Percentiles rank a stretch among this genome's conserved stretches.
phyloP scores from a whole-genome alignment of 2,797 vertebrate species.

The Anabacerthia variegaticeps region DNA sequence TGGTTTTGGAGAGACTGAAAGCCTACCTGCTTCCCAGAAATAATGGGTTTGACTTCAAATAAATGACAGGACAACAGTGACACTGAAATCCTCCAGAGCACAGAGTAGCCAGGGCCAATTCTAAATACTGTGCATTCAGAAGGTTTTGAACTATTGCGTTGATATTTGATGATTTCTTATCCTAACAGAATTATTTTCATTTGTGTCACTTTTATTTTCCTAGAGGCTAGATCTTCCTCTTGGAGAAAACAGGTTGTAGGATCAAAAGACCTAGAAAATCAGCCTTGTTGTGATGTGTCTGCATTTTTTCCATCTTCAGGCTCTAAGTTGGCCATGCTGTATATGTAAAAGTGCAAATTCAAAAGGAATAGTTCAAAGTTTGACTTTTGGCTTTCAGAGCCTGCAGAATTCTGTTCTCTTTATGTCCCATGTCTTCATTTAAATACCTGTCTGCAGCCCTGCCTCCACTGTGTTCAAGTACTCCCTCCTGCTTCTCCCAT shows the following conservation, averaged over 20 bases:
- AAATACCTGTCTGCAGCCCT: neutral
- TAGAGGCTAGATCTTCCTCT: neutral
- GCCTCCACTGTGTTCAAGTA: neutral
- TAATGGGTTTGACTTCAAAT: neutral
- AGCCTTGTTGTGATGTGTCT: neutral
- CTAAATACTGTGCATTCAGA: neutral
- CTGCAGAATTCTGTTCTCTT: neutral
- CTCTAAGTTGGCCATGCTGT: neutral
- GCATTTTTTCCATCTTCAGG: neutral
- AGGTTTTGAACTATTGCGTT: neutral
- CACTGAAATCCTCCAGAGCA: neutral
- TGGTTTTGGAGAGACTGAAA: neutral
- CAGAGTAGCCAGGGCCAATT: neutral
- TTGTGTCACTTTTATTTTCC: neutral
- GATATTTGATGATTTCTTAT: neutral
- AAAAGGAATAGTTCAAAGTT: constrained; percentile 1
- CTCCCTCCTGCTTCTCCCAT: neutral
- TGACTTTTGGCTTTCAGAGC: neutral
- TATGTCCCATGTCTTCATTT: neutral
- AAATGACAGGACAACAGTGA: neutral
- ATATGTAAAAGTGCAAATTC: neutral
- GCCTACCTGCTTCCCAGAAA: neutral
- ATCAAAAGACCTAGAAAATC: constrained; percentile 10
- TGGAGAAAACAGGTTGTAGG: neutral
- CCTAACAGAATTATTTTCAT: neutral